These are phyloP conservation scores for Galaxea fascicularis DNA, from an alignment of 92 coral and sea anemone genomes.

Conservation along the genomic window DNA sequence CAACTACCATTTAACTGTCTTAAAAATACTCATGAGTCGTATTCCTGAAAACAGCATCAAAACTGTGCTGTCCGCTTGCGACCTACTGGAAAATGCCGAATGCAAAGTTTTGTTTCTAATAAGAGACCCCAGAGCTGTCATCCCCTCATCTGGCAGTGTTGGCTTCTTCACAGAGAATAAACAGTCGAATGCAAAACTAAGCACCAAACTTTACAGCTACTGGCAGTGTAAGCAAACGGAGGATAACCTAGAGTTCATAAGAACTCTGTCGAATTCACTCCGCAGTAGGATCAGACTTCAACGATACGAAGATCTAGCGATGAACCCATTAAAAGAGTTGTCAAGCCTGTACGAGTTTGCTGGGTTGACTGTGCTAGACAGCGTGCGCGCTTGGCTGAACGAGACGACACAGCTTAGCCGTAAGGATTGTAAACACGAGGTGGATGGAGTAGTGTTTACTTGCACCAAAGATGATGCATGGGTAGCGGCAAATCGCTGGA, in stretches of 20 bases:
- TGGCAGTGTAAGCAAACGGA: constrained; percentile 38
- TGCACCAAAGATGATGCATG: constrained; percentile 38
- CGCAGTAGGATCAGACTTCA: constrained; percentile 17
- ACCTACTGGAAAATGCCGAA: constrained; percentile 10
- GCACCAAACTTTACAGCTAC: constrained; percentile 20
- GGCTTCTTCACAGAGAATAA: constrained; percentile 7
- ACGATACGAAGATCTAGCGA: constrained; percentile 55
- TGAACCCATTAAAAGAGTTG: constrained; percentile 29
- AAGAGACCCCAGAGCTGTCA: constrained; percentile 51
- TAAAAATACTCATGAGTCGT: constrained; percentile 49
- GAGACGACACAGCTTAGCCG: constrained; percentile 35
- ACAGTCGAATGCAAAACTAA: neutral
- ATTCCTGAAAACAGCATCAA: constrained; percentile 34
- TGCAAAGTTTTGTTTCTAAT: constrained; percentile 43
- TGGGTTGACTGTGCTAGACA: constrained; percentile 21
- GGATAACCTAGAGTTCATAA: constrained; percentile 31
- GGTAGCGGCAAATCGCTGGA: constrained; percentile 49
- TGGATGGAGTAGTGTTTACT: neutral
- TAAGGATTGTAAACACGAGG: neutral
- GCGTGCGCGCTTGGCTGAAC: constrained; percentile 42
- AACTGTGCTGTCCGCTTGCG: constrained; percentile 20
- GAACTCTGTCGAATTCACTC: constrained; percentile 4
- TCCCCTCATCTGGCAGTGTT: constrained; percentile 19
- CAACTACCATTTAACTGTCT: constrained; percentile 30
- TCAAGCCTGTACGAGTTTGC: constrained; percentile 41